phyloP scores from a whole-genome alignment of 2,113 vertebrate species.

The Pionites leucogaster region DNA sequence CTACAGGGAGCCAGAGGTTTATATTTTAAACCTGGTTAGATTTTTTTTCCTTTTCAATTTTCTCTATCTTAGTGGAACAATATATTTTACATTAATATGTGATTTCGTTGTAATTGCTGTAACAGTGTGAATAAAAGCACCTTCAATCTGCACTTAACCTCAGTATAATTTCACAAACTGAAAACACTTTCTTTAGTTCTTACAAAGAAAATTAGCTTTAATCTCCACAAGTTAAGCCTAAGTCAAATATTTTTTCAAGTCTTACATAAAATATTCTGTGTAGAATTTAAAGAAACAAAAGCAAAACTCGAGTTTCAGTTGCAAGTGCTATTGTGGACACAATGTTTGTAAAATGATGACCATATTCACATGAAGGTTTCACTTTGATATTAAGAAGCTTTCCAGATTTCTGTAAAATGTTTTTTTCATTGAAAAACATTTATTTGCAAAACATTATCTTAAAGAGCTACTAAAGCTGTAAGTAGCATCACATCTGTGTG shows the following conservation, averaged over 20 bases:
- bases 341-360: not conserved
- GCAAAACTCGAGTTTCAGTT: not conserved
- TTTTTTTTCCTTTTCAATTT: not conserved
- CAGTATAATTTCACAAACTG: not conserved
- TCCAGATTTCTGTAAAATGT: not conserved
- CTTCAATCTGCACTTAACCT: not conserved
- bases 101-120: not conserved
- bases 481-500: not conserved
- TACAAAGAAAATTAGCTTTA: not conserved
- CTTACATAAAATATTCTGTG: not conserved
- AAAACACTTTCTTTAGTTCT: not conserved
- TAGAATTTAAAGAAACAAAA: not conserved
- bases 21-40: not conserved
- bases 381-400: not conserved
- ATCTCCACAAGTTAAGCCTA: not conserved
- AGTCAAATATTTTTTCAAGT: not conserved
- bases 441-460: not conserved
- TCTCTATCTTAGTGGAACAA: not conserved
- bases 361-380: not conserved
- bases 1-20: fast-evolving
- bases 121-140: not conserved
- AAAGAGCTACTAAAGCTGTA: not conserved
- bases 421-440: not conserved
- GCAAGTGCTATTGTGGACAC: not conserved
- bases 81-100: not conserved